Conservation (phyloP, 35 echinoderm and acorn worm genomes). For the Antedon bifida region DNA sequence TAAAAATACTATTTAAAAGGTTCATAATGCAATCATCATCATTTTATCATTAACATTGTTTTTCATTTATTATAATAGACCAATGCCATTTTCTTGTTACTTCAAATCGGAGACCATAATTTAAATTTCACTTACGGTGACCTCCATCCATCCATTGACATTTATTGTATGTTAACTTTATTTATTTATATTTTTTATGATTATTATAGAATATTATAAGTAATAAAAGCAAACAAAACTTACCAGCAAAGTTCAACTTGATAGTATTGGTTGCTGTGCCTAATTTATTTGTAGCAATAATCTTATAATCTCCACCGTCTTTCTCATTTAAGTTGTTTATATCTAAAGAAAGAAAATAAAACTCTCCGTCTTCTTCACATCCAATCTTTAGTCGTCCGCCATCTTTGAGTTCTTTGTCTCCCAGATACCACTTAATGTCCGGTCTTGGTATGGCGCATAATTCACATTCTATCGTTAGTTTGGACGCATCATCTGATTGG, state of each 20-base stretch:
- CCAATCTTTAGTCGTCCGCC: slow-evolving; percentile 51
- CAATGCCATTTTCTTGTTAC: too few relatives aligned
- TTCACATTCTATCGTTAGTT: slow-evolving; percentile 82
- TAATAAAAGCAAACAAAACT: too few relatives aligned
- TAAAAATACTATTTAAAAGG: too few relatives aligned
- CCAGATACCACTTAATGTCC: slow-evolving; percentile 51
- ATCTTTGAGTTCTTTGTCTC: slow-evolving; percentile 36
- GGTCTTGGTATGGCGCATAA: slow-evolving; percentile 57
- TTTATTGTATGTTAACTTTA: too few relatives aligned
- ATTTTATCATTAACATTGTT: too few relatives aligned
- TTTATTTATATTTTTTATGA: too few relatives aligned
- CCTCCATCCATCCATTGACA: too few relatives aligned
- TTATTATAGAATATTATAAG: too few relatives aligned
- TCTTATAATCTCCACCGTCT: slow-evolving; percentile 86
- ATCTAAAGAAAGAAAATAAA: slow-evolving; percentile 59
- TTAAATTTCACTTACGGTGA: too few relatives aligned
- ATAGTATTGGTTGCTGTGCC: slow-evolving; percentile 91
- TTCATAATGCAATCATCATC: too few relatives aligned
- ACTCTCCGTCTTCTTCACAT: slow-evolving; percentile 46
- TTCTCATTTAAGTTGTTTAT: slow-evolving; percentile 64
- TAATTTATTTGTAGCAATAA: slow-evolving; percentile 74
- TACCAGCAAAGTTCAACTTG: slow-evolving; percentile 92
- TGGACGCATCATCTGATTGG: slow-evolving; percentile 75
- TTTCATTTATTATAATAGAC: too few relatives aligned
- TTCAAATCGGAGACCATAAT: too few relatives aligned